Conservation (phyloP, 2,113 vertebrate species). For the Piaya cayana region DNA sequence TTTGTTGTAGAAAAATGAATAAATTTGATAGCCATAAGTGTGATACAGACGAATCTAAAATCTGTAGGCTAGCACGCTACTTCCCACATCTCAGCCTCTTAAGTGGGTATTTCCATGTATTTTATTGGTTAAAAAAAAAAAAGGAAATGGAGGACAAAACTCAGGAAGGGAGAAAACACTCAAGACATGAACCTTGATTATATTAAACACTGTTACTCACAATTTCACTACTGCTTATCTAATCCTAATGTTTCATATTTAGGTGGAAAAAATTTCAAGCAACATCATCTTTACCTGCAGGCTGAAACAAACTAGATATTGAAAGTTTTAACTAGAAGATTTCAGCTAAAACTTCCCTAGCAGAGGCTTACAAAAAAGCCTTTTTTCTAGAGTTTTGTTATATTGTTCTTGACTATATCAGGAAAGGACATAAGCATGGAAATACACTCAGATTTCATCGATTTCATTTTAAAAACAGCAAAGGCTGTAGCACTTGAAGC, state of each 20-base stretch:
- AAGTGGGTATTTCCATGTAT: background rate
- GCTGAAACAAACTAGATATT: background rate
- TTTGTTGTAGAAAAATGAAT: background rate
- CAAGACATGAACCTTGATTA: background rate
- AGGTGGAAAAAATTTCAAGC: background rate
- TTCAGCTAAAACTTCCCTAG: background rate
- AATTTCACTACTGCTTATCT: background rate
- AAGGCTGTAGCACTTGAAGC: background rate
- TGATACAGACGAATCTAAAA: background rate
- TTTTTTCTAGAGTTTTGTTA: background rate
- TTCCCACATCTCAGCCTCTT: background rate
- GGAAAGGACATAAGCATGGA: background rate
- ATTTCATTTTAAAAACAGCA: background rate
- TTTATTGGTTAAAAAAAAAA: background rate
- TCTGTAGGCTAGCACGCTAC: no score
- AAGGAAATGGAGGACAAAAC: background rate
- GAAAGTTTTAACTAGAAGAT: background rate
- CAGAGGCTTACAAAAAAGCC: no score
- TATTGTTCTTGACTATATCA: background rate
- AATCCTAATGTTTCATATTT: background rate
- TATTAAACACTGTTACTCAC: background rate
- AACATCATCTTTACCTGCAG: background rate
- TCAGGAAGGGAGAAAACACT: background rate
- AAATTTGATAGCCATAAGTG: background rate
- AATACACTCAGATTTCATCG: background rate